Conservation (phyloP, 2,797 vertebrate species). For the Sternarchorhynchus goeldii region DNA sequence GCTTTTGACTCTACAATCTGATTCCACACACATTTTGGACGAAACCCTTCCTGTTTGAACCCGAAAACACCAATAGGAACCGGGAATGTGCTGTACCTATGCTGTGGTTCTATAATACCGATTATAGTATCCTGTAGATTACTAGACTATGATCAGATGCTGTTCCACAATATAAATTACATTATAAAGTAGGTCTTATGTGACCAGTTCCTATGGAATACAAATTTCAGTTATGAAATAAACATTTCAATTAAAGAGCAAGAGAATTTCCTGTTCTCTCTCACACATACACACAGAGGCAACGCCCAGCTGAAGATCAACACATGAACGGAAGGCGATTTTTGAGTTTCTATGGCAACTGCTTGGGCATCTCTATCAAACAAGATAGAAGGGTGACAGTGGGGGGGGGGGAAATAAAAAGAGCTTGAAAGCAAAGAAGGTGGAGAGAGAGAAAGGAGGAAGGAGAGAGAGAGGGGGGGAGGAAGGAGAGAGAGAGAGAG, state of each 20-base stretch:
- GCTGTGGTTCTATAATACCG: not conserved
- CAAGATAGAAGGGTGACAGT: constrained; percentile 52
- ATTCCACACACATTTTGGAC: no score
- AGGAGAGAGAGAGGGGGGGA: constrained; percentile 13
- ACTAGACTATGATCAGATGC: not conserved
- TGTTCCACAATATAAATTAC: not conserved
- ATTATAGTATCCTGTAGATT: constrained; percentile 2
- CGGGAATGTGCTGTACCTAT: not conserved
- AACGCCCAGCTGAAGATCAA: constrained; percentile 35
- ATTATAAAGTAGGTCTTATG: not conserved
- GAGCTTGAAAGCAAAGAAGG: constrained; percentile 33
- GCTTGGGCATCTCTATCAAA: constrained; percentile 69
- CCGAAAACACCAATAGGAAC: not conserved
- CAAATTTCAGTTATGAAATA: not conserved
- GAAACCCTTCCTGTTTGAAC: not conserved
- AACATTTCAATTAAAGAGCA: constrained; percentile 8
- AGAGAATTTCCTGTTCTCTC: constrained; percentile 5
- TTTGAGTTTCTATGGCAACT: constrained; percentile 75
- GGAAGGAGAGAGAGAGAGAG: constrained; percentile 18
- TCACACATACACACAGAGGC: not conserved
- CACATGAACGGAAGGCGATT: constrained; percentile 12
- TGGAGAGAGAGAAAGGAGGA: constrained; percentile 24
- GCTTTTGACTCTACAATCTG: no score
- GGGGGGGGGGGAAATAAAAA: constrained; percentile 50
- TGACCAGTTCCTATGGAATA: not conserved